Base-by-base conservation (phyloP, 2,113 vertebrate species). In the Saguinus imperator region DNA sequence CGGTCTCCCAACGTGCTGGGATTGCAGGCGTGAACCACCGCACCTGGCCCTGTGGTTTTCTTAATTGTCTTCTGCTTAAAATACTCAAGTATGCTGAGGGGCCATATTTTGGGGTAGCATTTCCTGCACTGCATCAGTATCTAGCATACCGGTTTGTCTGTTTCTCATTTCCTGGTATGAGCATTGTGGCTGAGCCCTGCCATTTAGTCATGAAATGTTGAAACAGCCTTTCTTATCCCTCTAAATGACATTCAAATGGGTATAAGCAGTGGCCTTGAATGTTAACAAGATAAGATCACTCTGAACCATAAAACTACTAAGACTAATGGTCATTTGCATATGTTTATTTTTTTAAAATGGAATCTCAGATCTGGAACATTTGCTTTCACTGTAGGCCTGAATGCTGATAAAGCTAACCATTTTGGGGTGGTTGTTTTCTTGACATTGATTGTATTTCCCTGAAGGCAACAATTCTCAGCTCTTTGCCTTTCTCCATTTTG, bases 321-420 rank as follows among this genome's bases (percentile, higher is more conserved):
- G 96, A 97, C 21, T n/a, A 82, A 73, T 72, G 8, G 16, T 1
- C 2, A 23, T 97, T 97, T 87, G 85, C 18, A 11, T 95, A 9
- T 45, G 13, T 73, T 96, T 96, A 80, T 94, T 96, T 58, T 68
- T 32, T 93, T 77, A 57, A 97, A 94, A 94, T 64, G 58, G 87
- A 94, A 92, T 72, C 50, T 4, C 4, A 14, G 23, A 68, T 70
- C 87, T 93, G 81, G 68, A 93, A 91, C 64, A 7, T 85, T 85
- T 48, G 35, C 40, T 72, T 86, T 94, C 8, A 94, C 84, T 21
- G 13, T 90, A 84, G 43, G 20, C 29, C 12, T 8, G 55, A 92
- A 75, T 77, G 52, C 88, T 94, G 86, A 82, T 61, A 70, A 93
- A 86, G 58, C 35, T 79, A 61, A 76, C 8, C 16, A 88, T 94